Evolutionary conservation across 2,888 invertebrate species (phyloP).

Genomic region (Seira musarum): DNA sequence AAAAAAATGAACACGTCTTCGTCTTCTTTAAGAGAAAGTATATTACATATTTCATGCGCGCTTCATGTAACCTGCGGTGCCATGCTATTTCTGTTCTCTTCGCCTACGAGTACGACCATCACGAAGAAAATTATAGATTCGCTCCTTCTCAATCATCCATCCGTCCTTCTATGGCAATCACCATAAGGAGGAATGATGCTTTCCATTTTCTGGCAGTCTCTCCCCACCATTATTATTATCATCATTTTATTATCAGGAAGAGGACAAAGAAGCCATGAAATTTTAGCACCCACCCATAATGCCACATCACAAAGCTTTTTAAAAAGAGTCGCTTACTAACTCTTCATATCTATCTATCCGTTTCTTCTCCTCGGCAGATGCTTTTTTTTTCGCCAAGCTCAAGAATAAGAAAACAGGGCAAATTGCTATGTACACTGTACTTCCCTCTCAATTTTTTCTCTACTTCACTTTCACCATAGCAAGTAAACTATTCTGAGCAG

Average conservation of each 20-base stretch:
- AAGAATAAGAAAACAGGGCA: slow-evolving; percentile 1
- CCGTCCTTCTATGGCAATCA: background rate
- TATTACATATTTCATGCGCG: no score
- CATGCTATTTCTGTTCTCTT: background rate
- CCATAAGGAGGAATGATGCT: background rate
- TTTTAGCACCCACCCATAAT: slow-evolving; percentile 33
- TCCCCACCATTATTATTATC: background rate
- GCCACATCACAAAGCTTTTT: slow-evolving; percentile 5
- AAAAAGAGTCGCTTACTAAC: slow-evolving; percentile 15
- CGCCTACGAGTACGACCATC: no score
- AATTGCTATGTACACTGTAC: slow-evolving; percentile 2
- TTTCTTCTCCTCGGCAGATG: background rate
- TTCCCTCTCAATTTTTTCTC: slow-evolving; percentile 20
- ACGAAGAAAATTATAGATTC: background rate
- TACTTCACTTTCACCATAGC: slow-evolving; percentile 19
- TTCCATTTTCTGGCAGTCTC: background rate
- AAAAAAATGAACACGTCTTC: no score
- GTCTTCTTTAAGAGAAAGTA: no score
- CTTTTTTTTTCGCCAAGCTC: background rate
- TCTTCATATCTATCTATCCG: background rate
- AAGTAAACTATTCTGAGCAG: no score
- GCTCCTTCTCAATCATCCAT: background rate
- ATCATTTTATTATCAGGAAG: background rate
- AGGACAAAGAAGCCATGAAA: slow-evolving; percentile 27
- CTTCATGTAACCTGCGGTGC: background rate